Base-by-base conservation (phyloP, 2,888 invertebrate genomes). In the Pyralis farinalis region DNA sequence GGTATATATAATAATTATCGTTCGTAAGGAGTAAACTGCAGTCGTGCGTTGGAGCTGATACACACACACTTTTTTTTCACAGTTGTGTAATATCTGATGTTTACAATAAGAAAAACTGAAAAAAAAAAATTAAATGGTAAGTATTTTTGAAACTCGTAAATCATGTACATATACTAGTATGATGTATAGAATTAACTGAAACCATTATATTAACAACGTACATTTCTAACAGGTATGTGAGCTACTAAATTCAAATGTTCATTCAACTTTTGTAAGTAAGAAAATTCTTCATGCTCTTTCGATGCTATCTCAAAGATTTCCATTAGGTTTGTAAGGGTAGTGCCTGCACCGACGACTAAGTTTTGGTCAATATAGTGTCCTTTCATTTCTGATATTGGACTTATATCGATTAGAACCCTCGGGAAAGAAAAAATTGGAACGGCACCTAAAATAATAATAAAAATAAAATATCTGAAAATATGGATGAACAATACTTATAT, bases 161-260 rank as follows among this genome's bases (percentile, higher is more conserved):
- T n/a, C n/a, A n/a, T n/a, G n/a, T n/a, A n/a, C n/a, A n/a, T n/a
- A n/a, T n/a, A n/a, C n/a, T n/a, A n/a, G n/a, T n/a, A n/a, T n/a
- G n/a, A n/a, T n/a, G n/a, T n/a, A n/a, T n/a, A n/a, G n/a, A n/a
- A n/a, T n/a, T n/a, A n/a, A n/a, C n/a, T n/a, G n/a, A n/a, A n/a
- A n/a, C n/a, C n/a, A n/a, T n/a, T n/a, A n/a, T 12, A 7, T 31
- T 1, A 7, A 2, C 7, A 31, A 31, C 67, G 1, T 78, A 94
- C 94, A 76, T 95, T 95, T 80, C 94, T 84, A 1, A 95, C 92
- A 9, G 94, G 92, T 37, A 93, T 91, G 70, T 93, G 93, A n/a
- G 94, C 95, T 4, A 95, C 91, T 35, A 93, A 68, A 58, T 93
- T 91, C 34, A 95, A 75, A 63, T 95, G 94, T 28, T 92, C 85